phyloP scores from a whole-genome alignment of 2,888 invertebrate genomes.

The Notodonta dromedarius region DNA sequence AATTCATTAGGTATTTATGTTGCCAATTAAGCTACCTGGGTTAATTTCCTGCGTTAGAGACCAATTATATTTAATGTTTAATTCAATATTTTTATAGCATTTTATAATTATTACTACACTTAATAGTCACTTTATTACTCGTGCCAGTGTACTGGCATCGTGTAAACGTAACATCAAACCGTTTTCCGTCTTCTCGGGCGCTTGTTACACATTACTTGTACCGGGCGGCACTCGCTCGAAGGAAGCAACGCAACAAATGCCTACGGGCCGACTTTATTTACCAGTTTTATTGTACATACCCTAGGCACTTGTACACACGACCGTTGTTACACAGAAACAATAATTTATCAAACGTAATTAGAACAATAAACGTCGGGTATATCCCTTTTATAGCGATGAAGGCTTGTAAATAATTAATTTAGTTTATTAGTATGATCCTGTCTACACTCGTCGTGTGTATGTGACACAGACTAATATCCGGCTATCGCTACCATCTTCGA shows the following conservation, averaged over 20 bases:
- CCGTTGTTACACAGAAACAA: constrained; percentile 9
- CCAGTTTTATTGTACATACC: constrained; percentile 40
- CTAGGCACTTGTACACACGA: constrained; percentile 24
- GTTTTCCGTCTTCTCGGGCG: constrained; percentile 51
- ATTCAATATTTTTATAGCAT: too few relatives aligned
- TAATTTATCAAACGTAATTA: constrained; percentile 18
- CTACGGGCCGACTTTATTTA: constrained; percentile 55
- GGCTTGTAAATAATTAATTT: not conserved
- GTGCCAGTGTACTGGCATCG: constrained; percentile 29
- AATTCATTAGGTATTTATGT: too few relatives aligned
- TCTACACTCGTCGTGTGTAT: not conserved
- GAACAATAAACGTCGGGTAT: not conserved
- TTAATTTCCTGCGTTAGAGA: too few relatives aligned
- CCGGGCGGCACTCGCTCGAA: constrained; percentile 43
- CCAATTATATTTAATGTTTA: too few relatives aligned
- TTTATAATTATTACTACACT: too few relatives aligned
- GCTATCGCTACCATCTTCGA: too few relatives aligned
- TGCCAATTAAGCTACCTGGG: too few relatives aligned
- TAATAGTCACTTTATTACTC: constrained; percentile 11
- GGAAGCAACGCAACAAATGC: constrained; percentile 59
- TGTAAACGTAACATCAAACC: constrained; percentile 55
- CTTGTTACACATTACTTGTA: constrained; percentile 63
- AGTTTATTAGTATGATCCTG: not conserved
- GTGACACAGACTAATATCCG: too few relatives aligned
- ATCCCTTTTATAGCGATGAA: not conserved